Evolutionary conservation across 2,888 invertebrate species (phyloP), one percentile per base, ranked within the genome.

Genomic region (Orthosia cruda): DNA sequence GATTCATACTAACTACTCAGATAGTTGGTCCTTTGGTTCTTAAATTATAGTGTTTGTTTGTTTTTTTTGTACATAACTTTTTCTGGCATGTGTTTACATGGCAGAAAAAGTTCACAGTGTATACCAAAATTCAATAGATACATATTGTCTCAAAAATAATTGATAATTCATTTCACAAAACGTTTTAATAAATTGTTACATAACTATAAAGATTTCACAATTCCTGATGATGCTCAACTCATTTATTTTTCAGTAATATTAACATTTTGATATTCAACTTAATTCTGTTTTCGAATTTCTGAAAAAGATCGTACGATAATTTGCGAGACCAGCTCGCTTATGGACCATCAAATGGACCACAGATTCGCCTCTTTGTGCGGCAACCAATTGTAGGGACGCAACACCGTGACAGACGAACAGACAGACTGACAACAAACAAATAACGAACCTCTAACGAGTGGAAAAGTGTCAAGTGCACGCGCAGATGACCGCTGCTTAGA

Each of bases 361-460:
- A 80, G 20, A 40, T 23, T 40, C 52, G 20, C 77, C 85, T 89
- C 91, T 93, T 93, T 94, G 93, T 94, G 90, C 89, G 89, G 88
- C 77, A 89, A 91, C 90, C 94, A 93, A 93, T 93, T 92, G 92
- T 91, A 79, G 83, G 85, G 86, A 90, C 89, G 87, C 89, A 87
- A 83, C 89, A 83, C 70, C 76, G 89, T 70, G 86, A 91, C 89
- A 88, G 90, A 91, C 89, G 71, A 89, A 92, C 90, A 89, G 92
- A 90, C 91, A 87, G 93, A 92, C 90, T 93, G 95, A 95, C 96
- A 94, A 93, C 92, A 92, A 95, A 96, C 96, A 96, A 96, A 96
- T 95, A 95, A 96, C 95, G 94, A 94, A 90, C 88, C 91, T 88
- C 91, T 96, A 96, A 96, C 96, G 94, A 96, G 94, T 92, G 91